Base-by-base conservation (phyloP, 2,888 invertebrate species). In the Tholera decimalis region DNA sequence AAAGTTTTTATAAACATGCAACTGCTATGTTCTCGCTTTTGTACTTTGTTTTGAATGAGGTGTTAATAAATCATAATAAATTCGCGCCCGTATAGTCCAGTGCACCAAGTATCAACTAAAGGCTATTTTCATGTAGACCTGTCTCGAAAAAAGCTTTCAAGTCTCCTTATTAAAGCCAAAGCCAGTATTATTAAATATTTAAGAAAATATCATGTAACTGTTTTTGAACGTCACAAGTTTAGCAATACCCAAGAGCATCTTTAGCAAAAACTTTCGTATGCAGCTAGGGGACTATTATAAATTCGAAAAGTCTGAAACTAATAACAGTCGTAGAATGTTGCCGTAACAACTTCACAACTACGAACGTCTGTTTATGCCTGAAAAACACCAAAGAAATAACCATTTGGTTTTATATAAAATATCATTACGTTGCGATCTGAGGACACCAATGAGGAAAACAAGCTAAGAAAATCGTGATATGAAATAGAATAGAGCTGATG, bases 401-500 rank as follows among this genome's bases (percentile, higher is more conserved):
- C 37, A 58, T 20, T 72, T 51, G 44, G 47, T 54, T 59, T 63
- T 51, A 59, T 59, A 69, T 49, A 63, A 63, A 80, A 73, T 77
- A 70, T 66, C 65, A 71, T 79, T 74, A 74, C 44, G 37, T 26
- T 62, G n/a, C 54, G 35, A 64, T 35, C 33, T 64, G 50, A 30
- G 55, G 51, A 70, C 60, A 62, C 60, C 71, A 54, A 74, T 65
- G 47, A 81, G 79, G 73, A 81, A 81, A 81, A 81, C 56, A 63
- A 57, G 51, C 61, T 33, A 46, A 55, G 58, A 50, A 61, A 74
- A 77, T 74, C 68, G 65, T 77, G 71, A 74, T 79, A 73, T 71
- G 77, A 77, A 79, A 81, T 71, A 67, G 59, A 74, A 79, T 68
- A 66, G 59, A 64, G 56, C 47, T 69, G 68, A 77, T 77, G 74